Percentiles rank a stretch among this genome's conserved stretches.
Evolutionary conservation across 92 coral and sea anemone species (phyloP).

Genomic region (Umimayanthus kanabou): DNA sequence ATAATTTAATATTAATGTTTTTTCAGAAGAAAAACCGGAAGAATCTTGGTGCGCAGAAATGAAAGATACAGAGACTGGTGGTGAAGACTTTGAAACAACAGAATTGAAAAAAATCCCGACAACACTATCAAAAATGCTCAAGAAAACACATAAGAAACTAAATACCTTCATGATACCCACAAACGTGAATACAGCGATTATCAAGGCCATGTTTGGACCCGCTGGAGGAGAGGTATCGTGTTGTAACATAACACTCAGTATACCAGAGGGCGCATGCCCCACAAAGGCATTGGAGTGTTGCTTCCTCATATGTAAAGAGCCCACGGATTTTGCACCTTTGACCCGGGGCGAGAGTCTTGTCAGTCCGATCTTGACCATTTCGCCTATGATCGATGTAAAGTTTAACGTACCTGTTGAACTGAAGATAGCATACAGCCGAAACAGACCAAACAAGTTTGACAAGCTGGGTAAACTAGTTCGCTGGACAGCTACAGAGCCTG

Average conservation of each 20-base stretch:
- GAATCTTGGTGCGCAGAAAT: not conserved
- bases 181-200: conserved; percentile 16
- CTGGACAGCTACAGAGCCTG: conserved; percentile 29
- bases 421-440: conserved; percentile 7
- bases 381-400: conserved; percentile 7
- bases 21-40: not conserved
- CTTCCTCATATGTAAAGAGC: conserved; percentile 29
- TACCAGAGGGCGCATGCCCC: conserved; percentile 36
- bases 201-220: conserved; percentile 39
- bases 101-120: not conserved
- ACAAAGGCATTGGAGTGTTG: conserved; percentile 34
- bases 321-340: conserved; percentile 16
- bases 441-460: conserved; percentile 31
- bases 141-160: conserved; percentile 22
- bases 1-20: no score
- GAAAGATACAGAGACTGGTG: not conserved
- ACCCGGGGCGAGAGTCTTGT: conserved; percentile 21
- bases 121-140: conserved; percentile 4
- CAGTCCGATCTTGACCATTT: conserved; percentile 13
- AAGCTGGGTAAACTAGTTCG: conserved; percentile 36
- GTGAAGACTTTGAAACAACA: not conserved
- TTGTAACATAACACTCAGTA: not conserved
- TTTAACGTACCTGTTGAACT: conserved; percentile 37
- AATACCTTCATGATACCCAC: conserved; percentile 20
- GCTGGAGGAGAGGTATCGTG: conserved; percentile 27